Base-by-base conservation (phyloP, 2,113 vertebrate genomes). In the Myrmecophaga tridactyla region DNA sequence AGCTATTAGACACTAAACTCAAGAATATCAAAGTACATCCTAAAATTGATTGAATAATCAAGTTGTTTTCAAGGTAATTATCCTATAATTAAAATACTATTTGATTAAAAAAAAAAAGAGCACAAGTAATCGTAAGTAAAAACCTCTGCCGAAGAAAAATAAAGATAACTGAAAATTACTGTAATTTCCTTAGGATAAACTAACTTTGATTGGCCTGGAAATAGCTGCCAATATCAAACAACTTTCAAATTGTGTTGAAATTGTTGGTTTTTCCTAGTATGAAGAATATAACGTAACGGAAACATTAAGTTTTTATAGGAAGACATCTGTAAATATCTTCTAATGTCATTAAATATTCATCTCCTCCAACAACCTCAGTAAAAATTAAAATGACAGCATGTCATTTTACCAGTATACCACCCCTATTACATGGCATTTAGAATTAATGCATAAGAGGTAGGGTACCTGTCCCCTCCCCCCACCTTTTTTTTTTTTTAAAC, bases 121-220 rank as follows among this genome's bases (percentile, higher is more conserved):
- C 7, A 6, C 53, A 56, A 48, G 46, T 48, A 48, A 56, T 56
- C 53, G 20, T 56, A 56, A 78, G 48, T 86, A 65, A 78, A 78
- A 78, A 25, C 53, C 27, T 83, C 62, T 56, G 77, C 56, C 43
- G 53, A 56, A 72, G 70, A 91, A 72, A 72, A 77, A 77, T 56
- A 70, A 62, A 81, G 46, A 36, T 65, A 60, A 60, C 6, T n/a
- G 34, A 67, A 92, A 62, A 75, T 87, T 70, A 91, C 51, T 87
- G 34, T 36, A 62, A 58, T 41, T 89, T 94, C 39, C 58, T 39
- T 46, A 60, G 43, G 23, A 27, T 36, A 89, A 80, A 23, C 27
- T 93, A 73, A 67, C 34, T 94, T 80, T 80, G 92, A 81, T 12
- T 81, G 73, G 46, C 46, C 62, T 84, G 53, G 29, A 77, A 89